Percentiles rank a stretch among this genome's conserved stretches.
These are phyloP conservation scores for Lacerta viridis DNA, from an alignment of 2,797 vertebrate species.

Conservation along the genomic window DNA sequence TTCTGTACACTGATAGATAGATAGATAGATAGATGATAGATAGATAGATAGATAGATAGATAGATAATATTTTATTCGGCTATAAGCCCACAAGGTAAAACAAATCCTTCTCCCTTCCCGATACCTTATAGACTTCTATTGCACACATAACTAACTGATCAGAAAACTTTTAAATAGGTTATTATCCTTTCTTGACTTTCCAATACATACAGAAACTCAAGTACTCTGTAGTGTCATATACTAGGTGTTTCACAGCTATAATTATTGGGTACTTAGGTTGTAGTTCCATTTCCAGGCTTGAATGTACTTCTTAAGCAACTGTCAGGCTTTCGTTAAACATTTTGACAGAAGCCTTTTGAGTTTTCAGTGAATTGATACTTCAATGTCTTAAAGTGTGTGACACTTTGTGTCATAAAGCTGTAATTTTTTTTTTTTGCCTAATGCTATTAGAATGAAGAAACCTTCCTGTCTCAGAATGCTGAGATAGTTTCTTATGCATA, in stretches of 20 bases:
- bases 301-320: background rate
- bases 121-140: background rate
- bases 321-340: conserved; percentile 34
- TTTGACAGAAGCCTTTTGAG: conserved; percentile 29
- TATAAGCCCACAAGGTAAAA: too few species aligned
- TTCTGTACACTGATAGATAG: background rate
- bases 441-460: background rate
- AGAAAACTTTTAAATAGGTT: background rate
- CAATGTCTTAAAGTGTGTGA: conserved; percentile 16
- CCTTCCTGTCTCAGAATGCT: background rate
- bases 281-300: background rate
- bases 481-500: background rate
- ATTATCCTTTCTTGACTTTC: background rate
- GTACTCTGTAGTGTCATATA: background rate
- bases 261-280: conserved; percentile 15
- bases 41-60: too few species aligned
- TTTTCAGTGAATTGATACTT: conserved; percentile 38
- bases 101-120: too few species aligned
- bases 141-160: background rate
- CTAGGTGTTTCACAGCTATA: background rate
- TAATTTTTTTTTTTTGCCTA: conserved; percentile 8
- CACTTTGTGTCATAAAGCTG: conserved; percentile 10
- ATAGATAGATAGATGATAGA: too few species aligned
- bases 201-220: conserved; percentile 12
- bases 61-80: too few species aligned